A percentile compares a stretch with the other conserved stretches of the same genome.
Conservation (phyloP, 2,113 vertebrate genomes). For the Cyprinodon brontotheroides region DNA sequence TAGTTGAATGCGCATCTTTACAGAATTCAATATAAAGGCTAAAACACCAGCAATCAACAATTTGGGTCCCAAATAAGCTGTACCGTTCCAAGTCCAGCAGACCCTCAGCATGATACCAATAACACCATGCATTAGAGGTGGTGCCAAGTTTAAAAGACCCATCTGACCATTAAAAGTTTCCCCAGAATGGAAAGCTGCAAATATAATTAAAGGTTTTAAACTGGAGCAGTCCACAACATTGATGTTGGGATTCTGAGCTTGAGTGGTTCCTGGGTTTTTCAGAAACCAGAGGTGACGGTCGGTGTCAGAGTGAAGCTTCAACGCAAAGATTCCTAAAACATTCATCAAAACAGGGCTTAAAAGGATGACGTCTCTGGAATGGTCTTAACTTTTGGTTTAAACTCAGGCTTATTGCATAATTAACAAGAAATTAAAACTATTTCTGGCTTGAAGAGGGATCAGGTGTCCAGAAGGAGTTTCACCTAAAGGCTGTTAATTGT, state of each 20-base stretch:
- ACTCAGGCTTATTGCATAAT: too few relatives aligned
- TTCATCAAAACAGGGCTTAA: too few relatives aligned
- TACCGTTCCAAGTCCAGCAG: background rate
- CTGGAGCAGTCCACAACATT: background rate
- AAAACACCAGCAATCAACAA: too few relatives aligned
- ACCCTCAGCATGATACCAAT: too few relatives aligned
- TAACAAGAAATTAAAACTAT: background rate
- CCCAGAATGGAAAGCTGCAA: background rate
- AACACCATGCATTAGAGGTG: background rate
- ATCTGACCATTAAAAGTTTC: background rate
- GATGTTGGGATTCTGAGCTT: background rate
- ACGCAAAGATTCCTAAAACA: background rate
- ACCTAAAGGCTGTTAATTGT: too few relatives aligned
- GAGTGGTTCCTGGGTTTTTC: background rate
- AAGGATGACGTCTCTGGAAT: too few relatives aligned
- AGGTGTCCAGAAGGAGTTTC: too few relatives aligned
- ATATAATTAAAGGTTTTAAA: background rate
- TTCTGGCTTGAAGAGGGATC: background rate
- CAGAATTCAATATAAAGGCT: background rate
- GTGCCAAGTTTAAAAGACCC: background rate
- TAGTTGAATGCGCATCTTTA: too few relatives aligned
- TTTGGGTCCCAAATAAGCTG: too few relatives aligned
- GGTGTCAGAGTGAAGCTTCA: background rate
- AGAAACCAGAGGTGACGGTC: background rate
- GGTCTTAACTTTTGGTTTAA: too few relatives aligned